A percentile compares a stretch with the other conserved stretches of the same genome.
Conservation (phyloP, 2,888 invertebrate genomes). For the Chymomyza fuscimana region DNA sequence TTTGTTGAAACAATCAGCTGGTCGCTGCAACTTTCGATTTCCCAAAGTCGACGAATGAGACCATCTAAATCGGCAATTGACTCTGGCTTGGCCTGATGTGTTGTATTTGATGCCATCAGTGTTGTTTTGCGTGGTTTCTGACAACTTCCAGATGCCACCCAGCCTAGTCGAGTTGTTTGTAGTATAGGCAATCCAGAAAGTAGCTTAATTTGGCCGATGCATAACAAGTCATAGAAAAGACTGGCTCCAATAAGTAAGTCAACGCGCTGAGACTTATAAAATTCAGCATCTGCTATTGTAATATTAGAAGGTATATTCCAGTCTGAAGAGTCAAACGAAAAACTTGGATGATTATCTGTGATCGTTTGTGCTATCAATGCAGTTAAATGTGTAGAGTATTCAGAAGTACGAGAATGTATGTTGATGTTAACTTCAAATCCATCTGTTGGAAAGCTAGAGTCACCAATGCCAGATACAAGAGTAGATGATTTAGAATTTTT, state of each 20-base stretch:
- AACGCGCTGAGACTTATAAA: neutral
- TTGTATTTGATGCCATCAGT: neutral
- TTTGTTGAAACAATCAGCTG: neutral
- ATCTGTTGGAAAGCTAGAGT: conserved; percentile 18
- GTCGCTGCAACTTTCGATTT: conserved; percentile 25
- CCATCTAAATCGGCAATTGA: neutral
- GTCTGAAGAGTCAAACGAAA: conserved; percentile 16
- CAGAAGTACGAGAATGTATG: conserved; percentile 12
- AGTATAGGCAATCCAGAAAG: conserved; percentile 30
- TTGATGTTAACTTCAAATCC: conserved; percentile 13
- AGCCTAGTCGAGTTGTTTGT: conserved; percentile 43
- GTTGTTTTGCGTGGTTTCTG: neutral
- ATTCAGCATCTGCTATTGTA: conserved; percentile 38
- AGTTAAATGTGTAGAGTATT: conserved; percentile 20
- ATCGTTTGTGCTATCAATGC: conserved; percentile 40
- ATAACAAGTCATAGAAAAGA: conserved; percentile 47
- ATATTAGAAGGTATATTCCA: conserved; percentile 41
- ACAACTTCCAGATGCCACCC: conserved; percentile 39
- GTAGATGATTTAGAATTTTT: neutral
- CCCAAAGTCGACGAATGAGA: conserved; percentile 32
- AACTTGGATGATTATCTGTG: conserved; percentile 40
- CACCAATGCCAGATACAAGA: conserved; percentile 17
- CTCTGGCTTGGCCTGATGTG: neutral
- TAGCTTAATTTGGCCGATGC: conserved; percentile 39
- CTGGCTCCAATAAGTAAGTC: neutral